Evolutionary conservation across 2,888 invertebrate genomes (phyloP).

Genomic region (Chelonus formosanus): DNA sequence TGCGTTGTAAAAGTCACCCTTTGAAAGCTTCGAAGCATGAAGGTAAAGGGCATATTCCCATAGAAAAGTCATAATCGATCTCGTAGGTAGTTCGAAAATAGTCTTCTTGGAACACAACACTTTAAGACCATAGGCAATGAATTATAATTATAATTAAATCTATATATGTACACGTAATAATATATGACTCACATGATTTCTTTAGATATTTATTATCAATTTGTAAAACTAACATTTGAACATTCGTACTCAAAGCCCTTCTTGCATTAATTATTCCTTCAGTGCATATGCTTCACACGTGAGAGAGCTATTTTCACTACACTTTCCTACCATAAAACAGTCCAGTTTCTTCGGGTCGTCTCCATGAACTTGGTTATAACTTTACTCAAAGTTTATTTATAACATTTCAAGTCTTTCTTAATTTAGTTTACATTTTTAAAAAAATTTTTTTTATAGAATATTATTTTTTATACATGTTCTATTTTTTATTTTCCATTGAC

Average conservation of each 20-base stretch:
- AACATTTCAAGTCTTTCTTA: background rate
- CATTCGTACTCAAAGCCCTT: too few species aligned
- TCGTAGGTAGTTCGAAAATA: background rate
- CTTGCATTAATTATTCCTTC: too few species aligned
- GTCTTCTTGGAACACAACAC: too few species aligned
- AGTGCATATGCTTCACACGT: slow-evolving; percentile 2
- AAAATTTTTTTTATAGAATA: too few species aligned
- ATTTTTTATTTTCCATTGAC: too few species aligned
- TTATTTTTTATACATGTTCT: too few species aligned
- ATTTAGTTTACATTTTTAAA: background rate
- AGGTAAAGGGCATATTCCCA: slow-evolving; percentile 39
- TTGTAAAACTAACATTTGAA: too few species aligned
- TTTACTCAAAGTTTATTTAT: slow-evolving; percentile 17
- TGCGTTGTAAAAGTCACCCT: slow-evolving; percentile 43
- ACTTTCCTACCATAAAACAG: slow-evolving; percentile 19
- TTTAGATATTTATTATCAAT: too few species aligned
- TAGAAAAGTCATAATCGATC: slow-evolving; percentile 13
- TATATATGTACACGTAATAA: too few species aligned
- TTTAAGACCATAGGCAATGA: too few species aligned
- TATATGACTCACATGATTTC: too few species aligned
- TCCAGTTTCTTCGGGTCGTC: slow-evolving; percentile 19
- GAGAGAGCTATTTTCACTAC: slow-evolving; percentile 19
- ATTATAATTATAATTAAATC: too few species aligned
- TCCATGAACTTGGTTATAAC: slow-evolving; percentile 26
- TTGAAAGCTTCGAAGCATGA: slow-evolving; percentile 33